phyloP scores from a whole-genome alignment of 2,797 vertebrate genomes.

The Acanthiza pusilla region DNA sequence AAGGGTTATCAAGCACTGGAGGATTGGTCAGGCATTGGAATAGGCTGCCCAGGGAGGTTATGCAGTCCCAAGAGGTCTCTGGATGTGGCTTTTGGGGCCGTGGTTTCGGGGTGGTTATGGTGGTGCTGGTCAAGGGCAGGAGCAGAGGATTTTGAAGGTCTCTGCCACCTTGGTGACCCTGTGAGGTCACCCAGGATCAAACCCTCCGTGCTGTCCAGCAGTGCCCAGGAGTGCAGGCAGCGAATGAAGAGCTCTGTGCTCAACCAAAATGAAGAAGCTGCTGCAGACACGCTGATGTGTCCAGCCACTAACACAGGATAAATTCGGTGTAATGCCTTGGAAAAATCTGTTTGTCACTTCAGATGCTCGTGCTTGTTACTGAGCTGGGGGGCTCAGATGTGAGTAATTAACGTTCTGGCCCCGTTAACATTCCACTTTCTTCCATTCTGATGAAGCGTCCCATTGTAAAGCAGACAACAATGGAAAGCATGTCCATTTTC shows the following conservation, averaged over 20 bases:
- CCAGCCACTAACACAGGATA: not conserved
- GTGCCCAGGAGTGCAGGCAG: not conserved
- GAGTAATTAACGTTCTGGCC: slow-evolving; percentile 18
- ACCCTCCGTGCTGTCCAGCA: not conserved
- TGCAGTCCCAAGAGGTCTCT: not conserved
- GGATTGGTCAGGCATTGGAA: not conserved
- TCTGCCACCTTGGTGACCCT: not conserved
- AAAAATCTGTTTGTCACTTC: slow-evolving; percentile 25
- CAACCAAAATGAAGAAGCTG: not conserved
- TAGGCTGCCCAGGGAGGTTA: not conserved
- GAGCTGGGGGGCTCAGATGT: not conserved
- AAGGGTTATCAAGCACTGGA: not conserved
- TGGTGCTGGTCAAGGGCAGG: not conserved
- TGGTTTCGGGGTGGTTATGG: not conserved
- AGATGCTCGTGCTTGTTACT: not conserved
- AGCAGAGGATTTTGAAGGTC: not conserved
- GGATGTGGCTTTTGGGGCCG: not conserved
- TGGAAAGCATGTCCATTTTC: slow-evolving; percentile 32
- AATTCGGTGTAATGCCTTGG: not conserved
- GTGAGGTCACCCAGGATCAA: not conserved
- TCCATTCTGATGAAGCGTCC: slow-evolving; percentile 8
- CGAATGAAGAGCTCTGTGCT: not conserved
- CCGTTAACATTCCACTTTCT: slow-evolving; percentile 21
- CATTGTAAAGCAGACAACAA: slow-evolving; percentile 34
- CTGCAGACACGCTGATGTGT: not conserved